phyloP scores from a whole-genome alignment of 37 sponge, comb jelly and placozoan genomes.

The Aplysina aerophoba region DNA sequence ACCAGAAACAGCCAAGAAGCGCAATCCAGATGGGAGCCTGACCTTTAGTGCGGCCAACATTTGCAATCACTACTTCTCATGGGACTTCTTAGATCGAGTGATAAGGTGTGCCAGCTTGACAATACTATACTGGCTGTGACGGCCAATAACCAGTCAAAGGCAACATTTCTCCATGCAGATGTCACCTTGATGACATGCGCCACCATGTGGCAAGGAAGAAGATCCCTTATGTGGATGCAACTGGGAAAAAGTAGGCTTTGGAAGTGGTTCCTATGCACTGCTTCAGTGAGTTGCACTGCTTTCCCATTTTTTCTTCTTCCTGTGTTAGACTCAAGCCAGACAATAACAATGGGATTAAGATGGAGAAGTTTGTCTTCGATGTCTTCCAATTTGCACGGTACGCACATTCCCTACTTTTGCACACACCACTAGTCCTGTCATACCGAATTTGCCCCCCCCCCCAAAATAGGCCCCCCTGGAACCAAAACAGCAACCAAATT shows the following conservation, averaged over 20 bases:
- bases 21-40: constrained; percentile 77
- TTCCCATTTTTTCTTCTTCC: too few species aligned
- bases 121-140: not conserved
- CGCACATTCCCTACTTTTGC: constrained; percentile 14
- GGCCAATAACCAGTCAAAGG: not conserved
- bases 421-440: too few species aligned
- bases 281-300: too few species aligned
- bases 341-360: constrained; percentile 88
- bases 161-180: constrained; percentile 4
- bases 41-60: constrained; percentile 93
- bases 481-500: too few species aligned
- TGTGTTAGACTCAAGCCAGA: constrained; percentile 66
- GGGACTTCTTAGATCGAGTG: constrained; percentile 75
- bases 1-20: constrained; percentile 73
- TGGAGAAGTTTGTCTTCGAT: constrained; percentile 99
- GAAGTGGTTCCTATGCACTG: too few species aligned
- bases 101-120: constrained; percentile 45
- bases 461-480: not conserved
- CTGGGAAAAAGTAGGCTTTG: constrained; percentile 47
- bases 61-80: constrained; percentile 93
- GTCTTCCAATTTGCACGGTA: constrained; percentile 93
- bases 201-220: constrained; percentile 97
- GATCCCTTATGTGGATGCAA: constrained; percentile 74
- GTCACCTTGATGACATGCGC: constrained; percentile 57
- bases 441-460: too few species aligned